Percentiles rank a stretch among this genome's conserved stretches.
phyloP scores from a whole-genome alignment of 1,140 invertebrate genomes.

The Oppia nitens region DNA sequence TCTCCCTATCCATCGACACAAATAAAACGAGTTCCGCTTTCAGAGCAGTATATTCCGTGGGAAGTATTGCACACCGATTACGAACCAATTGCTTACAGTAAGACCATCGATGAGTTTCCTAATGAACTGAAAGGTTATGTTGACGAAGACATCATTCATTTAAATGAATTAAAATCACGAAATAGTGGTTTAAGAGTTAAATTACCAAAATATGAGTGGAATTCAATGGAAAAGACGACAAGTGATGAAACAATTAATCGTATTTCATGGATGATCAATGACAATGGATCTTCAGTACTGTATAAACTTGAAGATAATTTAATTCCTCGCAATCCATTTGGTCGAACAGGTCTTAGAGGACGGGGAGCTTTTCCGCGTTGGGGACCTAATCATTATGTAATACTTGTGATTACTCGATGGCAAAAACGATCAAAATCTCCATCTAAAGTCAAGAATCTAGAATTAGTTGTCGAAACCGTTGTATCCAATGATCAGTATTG shows the following conservation, averaged over 20 bases:
- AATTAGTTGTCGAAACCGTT: neutral
- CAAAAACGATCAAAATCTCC: neutral
- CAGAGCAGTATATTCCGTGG: slow-evolving; percentile 34
- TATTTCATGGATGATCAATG: slow-evolving; percentile 17
- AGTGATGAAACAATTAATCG: slow-evolving; percentile 10
- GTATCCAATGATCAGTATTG: neutral
- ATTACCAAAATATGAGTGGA: neutral
- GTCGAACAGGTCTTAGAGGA: slow-evolving; percentile 32
- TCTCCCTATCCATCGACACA: slow-evolving; percentile 32
- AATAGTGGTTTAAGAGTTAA: neutral
- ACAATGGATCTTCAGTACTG: slow-evolving; percentile 13
- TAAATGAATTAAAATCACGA: neutral
- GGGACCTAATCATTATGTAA: slow-evolving; percentile 33
- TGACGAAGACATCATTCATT: slow-evolving; percentile 28
- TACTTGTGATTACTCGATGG: slow-evolving; percentile 27
- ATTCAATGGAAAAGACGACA: neutral
- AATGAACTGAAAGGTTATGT: slow-evolving; percentile 25
- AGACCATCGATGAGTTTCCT: slow-evolving; percentile 23
- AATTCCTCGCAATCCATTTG: slow-evolving; percentile 29
- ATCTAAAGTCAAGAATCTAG: neutral
- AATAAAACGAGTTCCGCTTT: slow-evolving; percentile 29
- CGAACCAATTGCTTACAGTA: slow-evolving; percentile 29
- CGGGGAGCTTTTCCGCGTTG: slow-evolving; percentile 30
- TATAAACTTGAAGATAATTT: slow-evolving; percentile 18
- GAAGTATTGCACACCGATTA: slow-evolving; percentile 29